A percentile compares a stretch with the other conserved stretches of the same genome.
Evolutionary conservation across 1,140 invertebrate genomes (phyloP).

Genomic region (Neodiprion virginianus): DNA sequence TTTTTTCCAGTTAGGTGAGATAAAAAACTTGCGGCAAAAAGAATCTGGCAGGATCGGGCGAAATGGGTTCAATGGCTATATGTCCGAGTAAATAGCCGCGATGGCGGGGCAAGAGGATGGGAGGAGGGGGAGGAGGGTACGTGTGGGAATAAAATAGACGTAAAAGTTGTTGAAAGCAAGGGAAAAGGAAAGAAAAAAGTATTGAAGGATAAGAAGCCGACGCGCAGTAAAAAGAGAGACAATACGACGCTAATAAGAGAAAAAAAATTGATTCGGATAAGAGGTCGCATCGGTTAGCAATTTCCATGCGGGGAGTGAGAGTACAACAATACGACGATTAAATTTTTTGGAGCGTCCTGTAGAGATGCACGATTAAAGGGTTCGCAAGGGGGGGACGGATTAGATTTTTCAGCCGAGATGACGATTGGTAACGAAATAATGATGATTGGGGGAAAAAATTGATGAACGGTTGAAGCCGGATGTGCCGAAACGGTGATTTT

Average conservation of each 20-base stretch:
- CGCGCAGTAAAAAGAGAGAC: not conserved
- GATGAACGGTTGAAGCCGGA: not conserved
- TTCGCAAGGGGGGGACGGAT: not conserved
- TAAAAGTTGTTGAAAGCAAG: not conserved
- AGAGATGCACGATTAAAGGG: not conserved
- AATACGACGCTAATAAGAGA: not conserved
- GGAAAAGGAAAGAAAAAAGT: too few relatives aligned
- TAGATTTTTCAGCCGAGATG: not conserved
- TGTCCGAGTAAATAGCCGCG: slow-evolving; percentile 4
- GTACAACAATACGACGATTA: not conserved
- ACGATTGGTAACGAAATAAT: not conserved
- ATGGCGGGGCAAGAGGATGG: not conserved
- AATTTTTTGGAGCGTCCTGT: slow-evolving; percentile 1
- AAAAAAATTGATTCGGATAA: not conserved
- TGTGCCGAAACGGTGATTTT: not conserved
- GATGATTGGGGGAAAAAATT: not conserved
- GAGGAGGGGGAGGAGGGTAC: not conserved
- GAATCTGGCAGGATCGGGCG: not conserved
- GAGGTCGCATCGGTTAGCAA: too few relatives aligned
- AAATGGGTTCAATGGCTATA: slow-evolving; percentile 7
- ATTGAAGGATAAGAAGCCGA: too few relatives aligned
- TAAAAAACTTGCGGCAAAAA: not conserved
- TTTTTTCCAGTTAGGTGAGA: not conserved
- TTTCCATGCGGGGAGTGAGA: not conserved
- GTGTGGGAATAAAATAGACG: slow-evolving; percentile 7